Base-by-base conservation (phyloP, 2,113 vertebrate species). In the Toxotes chatareus region DNA sequence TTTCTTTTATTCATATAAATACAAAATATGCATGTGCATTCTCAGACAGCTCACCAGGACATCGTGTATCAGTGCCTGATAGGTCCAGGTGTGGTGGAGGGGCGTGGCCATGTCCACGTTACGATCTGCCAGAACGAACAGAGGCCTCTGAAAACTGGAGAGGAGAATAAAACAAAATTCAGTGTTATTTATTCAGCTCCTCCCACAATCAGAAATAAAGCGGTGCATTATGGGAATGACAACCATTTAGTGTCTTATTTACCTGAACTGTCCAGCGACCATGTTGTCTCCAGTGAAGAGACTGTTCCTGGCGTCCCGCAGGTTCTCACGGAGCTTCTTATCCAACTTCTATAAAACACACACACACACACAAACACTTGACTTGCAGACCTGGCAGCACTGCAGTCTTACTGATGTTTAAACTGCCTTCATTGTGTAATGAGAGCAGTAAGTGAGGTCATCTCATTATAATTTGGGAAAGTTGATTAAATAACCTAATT, bases 81-180 rank as follows among this genome's bases (percentile, higher is more conserved):
- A 99, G 80, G 98, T 99, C 98, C 98, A 99, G 44, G 98, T 98
- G 94, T 99, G 98, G 89, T 99, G 98, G 63, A 99, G 96, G 91
- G 97, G 98, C 87, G 98, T 99, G 92, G 98, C 97, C 96, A 99
- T 96, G 93, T 99, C 98, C 92, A 99, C 93, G 91, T 99, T 99
- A 92, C 98, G 97, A 90, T 99, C 98, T 19, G 96, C 96, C 93
- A 99, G 97, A 78, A 99, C 97, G 90, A 99, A 96, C 62, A 99
- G 93, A 23, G 98, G 98, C 85, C 98, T 96, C 92, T 99, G 98
- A 91, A 99, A 99, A 93, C 98, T 99, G 94, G 75, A 94, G 89
- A 59, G 90, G 17, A 85, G 85, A 84, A 84, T 49, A 85, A n/a
- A 23, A 9, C 27, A 27, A 27, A 27, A 27, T 27, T 27, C 27